Evolutionary conservation across 2,888 invertebrate species (phyloP).

Genomic region (Acanthosepion pharaonis): DNA sequence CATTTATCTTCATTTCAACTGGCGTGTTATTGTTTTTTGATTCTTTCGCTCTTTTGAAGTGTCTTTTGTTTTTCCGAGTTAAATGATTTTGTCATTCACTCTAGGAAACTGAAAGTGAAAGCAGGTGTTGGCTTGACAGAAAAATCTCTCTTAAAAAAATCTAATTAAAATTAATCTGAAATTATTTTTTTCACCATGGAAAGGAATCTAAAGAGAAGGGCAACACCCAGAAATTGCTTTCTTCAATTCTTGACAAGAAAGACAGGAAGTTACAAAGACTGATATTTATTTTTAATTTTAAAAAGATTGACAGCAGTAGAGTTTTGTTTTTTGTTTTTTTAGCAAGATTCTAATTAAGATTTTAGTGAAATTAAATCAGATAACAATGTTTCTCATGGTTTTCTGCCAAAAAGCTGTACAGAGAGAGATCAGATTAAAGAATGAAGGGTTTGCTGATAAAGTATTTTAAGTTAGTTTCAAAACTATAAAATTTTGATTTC

Average conservation of each 20-base stretch:
- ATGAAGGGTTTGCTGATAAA: not conserved
- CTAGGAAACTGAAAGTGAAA: not conserved
- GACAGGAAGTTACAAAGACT: not conserved
- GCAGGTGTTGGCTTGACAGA: not conserved
- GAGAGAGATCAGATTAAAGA: not conserved
- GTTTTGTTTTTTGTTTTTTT: not conserved
- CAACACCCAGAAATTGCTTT: not conserved
- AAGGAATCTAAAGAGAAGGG: not conserved
- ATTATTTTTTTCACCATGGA: not conserved
- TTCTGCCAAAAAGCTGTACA: not conserved
- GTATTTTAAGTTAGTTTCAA: not conserved
- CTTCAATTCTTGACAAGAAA: not conserved
- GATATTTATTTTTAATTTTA: not conserved
- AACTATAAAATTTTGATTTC: not conserved
- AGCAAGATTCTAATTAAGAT: slow-evolving; percentile 20
- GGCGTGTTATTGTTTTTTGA: too few species aligned
- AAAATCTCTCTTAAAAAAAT: slow-evolving; percentile 20
- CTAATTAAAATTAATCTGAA: not conserved
- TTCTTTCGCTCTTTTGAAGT: too few species aligned
- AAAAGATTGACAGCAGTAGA: not conserved
- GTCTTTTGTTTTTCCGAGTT: too few species aligned
- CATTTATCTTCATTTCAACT: too few species aligned
- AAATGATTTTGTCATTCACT: not conserved
- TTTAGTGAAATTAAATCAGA: not conserved
- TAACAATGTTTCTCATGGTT: not conserved